Percentiles rank a stretch among this genome's conserved stretches.
phyloP scores from a whole-genome alignment of 2,888 invertebrate genomes.

The Drosophila affinis region DNA sequence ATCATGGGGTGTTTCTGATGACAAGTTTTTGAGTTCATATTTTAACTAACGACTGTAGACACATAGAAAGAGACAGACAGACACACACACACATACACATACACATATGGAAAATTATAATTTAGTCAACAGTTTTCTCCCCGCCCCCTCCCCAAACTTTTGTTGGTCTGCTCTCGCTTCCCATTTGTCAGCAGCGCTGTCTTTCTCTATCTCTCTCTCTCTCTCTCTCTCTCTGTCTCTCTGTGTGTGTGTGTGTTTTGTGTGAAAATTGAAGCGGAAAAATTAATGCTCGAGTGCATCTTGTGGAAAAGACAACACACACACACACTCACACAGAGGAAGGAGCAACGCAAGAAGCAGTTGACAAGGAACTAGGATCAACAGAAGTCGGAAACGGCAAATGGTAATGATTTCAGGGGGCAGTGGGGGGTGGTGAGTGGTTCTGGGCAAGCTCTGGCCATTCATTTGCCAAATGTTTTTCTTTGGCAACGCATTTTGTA shows the following conservation, averaged over 20 bases:
- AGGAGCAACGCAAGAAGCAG: constrained; percentile 37
- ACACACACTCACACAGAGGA: constrained; percentile 46
- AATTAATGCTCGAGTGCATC: constrained; percentile 76
- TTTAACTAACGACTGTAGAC: constrained; percentile 75
- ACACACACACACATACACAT: constrained; percentile 21
- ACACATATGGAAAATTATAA: constrained; percentile 73
- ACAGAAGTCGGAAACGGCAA: constrained; percentile 22
- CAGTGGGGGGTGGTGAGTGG: not conserved
- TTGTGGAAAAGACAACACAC: constrained; percentile 71
- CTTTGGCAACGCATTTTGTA: constrained; percentile 34
- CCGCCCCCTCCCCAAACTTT: not conserved
- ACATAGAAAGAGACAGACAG: constrained; percentile 11
- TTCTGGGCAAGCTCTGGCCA: constrained; percentile 32
- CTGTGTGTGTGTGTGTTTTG: constrained; percentile 52
- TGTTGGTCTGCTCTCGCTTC: not conserved
- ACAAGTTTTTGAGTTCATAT: constrained; percentile 72
- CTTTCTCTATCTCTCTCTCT: not conserved
- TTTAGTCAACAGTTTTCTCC: constrained; percentile 64
- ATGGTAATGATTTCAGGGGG: constrained; percentile 18
- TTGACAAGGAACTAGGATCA: constrained; percentile 41
- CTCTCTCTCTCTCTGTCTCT: not conserved
- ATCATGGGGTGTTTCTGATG: constrained; percentile 61
- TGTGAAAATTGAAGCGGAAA: constrained; percentile 77
- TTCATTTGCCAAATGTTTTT: constrained; percentile 43
- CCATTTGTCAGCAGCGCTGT: not conserved